Conservation (phyloP, 92 coral and sea anemone genomes). For the Actinernus sp. region DNA sequence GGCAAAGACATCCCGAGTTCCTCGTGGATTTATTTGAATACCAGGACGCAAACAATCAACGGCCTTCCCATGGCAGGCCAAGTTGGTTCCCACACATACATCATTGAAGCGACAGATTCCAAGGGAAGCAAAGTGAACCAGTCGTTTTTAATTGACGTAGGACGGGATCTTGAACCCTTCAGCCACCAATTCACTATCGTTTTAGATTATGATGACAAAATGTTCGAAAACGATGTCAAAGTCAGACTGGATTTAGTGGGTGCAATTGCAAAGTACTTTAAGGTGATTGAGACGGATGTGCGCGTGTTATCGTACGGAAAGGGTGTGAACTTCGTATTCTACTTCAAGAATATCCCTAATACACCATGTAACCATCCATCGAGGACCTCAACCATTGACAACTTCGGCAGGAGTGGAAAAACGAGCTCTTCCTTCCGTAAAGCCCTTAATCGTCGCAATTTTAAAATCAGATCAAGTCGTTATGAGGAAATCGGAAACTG, state of each 20-base stretch:
- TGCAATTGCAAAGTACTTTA: slow-evolving; percentile 38
- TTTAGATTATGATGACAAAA: slow-evolving; percentile 36
- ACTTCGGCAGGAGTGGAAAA: slow-evolving; percentile 34
- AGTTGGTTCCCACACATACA: slow-evolving; percentile 35
- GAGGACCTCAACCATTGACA: slow-evolving; percentile 4
- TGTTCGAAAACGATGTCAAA: slow-evolving; percentile 47
- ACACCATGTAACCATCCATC: slow-evolving; percentile 23
- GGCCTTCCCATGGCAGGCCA: slow-evolving; percentile 57
- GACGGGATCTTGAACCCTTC: slow-evolving; percentile 21
- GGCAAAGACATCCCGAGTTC: slow-evolving; percentile 51
- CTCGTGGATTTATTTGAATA: slow-evolving; percentile 83
- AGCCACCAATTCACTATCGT: slow-evolving; percentile 45
- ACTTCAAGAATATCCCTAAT: slow-evolving; percentile 46
- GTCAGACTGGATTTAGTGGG: slow-evolving; percentile 46
- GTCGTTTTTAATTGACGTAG: slow-evolving; percentile 50
- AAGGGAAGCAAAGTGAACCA: slow-evolving; percentile 24
- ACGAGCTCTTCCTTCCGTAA: slow-evolving; percentile 44
- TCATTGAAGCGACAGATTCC: slow-evolving; percentile 70
- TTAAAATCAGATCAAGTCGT: slow-evolving; percentile 28
- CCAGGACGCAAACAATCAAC: slow-evolving; percentile 58
- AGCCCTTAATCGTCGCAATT: slow-evolving; percentile 70
- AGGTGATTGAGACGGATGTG: slow-evolving; percentile 24
- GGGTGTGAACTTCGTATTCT: slow-evolving; percentile 56
- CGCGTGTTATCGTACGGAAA: slow-evolving; percentile 37
- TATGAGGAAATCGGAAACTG: slow-evolving; percentile 60